Evolutionary conservation across 2,888 invertebrate genomes (phyloP), one percentile per base, ranked within the genome.

Genomic region (Gastrophysa polygoni): DNA sequence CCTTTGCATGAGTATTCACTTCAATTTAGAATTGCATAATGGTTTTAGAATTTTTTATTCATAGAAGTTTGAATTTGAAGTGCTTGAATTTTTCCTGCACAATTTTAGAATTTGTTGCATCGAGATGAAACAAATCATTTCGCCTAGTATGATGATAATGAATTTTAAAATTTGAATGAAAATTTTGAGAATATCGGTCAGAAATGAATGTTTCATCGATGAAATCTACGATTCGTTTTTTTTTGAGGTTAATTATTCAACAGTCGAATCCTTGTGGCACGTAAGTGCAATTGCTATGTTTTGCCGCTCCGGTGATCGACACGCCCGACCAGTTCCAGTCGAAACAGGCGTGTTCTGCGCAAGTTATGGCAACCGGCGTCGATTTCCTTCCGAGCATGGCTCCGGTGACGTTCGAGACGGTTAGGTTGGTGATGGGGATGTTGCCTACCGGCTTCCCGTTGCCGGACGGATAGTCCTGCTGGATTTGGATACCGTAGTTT

Each of bases 321-420:
- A 71, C 63, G 44, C 67, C 57, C 7, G 57, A 60, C 61, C 67
- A 72, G 18, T 61, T 60, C 68, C 68, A 72, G 32, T 70, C 64
- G 1, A 63, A 49, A 21, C 70, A 70, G 7, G 62, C 72, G n/a
- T 57, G 57, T 21, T 61, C 52, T n/a, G 68, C 72, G 32, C 70
- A 70, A 14, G 68, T 32, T 20, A 72, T 63, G 29, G 57, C 60
- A 5, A 66, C 57, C 6, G 63, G 63, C n/a, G 57, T 59, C 6
- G 64, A 51, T 14, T 66, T 60, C 10, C 51, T 54, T 4, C 66
- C 64, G 1, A 56, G 60, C 56, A 71, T 60, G 6, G 52, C 52
- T 7, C 72, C 72, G 8, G 29, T 50, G 1, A 72, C 56, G 43
- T 68, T 64, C 0, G 44, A 46, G 24, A 72, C 46, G 1, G 63